Evolutionary conservation across 1,140 invertebrate genomes (phyloP), one percentile per base, ranked within the genome.

Genomic region (Ceratosolen solmsi): DNA sequence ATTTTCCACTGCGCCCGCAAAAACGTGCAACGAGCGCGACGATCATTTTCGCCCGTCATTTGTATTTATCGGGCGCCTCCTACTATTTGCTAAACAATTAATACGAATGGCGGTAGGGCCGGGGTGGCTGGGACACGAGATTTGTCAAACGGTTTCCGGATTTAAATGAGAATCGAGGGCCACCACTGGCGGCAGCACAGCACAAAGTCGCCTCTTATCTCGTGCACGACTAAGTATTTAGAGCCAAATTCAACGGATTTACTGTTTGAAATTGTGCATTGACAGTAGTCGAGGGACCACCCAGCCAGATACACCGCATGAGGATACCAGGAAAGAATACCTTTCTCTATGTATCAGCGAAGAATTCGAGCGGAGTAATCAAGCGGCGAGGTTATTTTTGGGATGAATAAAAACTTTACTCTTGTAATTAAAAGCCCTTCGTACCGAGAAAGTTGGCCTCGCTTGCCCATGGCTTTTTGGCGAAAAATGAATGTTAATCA

Each of bases 261-360:
- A 36, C 17, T 65, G 60, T 65, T 65, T 33, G 27, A 36, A 15
- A 65, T 36, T 65, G 27, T 36, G 30, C 2, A 36, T 30, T 22
- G 33, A 13, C 41, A 78, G 70, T 80, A 73, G 78, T 80, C 65
- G 27, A 46, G 22, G 36, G 65, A 77, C 80, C 80, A 82, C 74
- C 80, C 80, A 77, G n/a, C 11, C 36, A 5, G 72, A 70, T 38
- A 38, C 56, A 72, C 25, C 17, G n/a, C 11, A 46, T 17, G 63
- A 1, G 41, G 60, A 68, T 82, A 71, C 65, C 65, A 25, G 20
- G 74, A 77, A 82, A 30, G 65, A 71, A 71, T 81, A 46, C 72
- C 30, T 76, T 81, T 2, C 79, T 76, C 73, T 71, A 76, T 76
- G 73, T 71, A 49, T 33, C 58, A 41, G 20, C 0, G 27, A 58